Evolutionary conservation across 2,888 invertebrate genomes (phyloP), one percentile per base, ranked within the genome.

Genomic region (Drosophila fulvimacula): DNA sequence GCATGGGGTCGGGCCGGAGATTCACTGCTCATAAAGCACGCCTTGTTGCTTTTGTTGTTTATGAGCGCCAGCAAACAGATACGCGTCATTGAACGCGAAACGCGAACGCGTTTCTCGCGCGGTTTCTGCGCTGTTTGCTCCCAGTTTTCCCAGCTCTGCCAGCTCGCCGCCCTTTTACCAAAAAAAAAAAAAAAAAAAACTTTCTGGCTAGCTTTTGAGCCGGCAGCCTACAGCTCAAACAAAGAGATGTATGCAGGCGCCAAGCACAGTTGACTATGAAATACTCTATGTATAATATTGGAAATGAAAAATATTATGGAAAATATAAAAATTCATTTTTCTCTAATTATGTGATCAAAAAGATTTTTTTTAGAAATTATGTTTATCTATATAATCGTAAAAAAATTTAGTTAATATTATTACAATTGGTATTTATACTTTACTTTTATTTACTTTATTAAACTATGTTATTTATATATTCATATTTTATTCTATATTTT

Each of bases 21-120:
- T 46, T 67, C 52, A 58, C 36, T 60, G 70, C 70, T 73, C 86
- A 85, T 85, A 88, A 88, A 77, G 74, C 66, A 79, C 76, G 87
- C 82, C 81, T 80, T 82, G 84, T 88, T 87, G 82, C 76, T 72
- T 74, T 79, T 77, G 74, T 79, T 89, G 82, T 87, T 84, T 84
- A 81, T 74, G 77, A 69, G 78, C 64, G 68, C 62, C 71, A 65
- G 77, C 59, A 64, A 64, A 63, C 59, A 82, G 88, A 70, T 69
- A 82, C 77, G 84, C 86, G 64, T 76, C 84, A 88, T 85, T 85
- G 82, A 76, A 59, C 51, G 78, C 81, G 70, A 46, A 46, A 46
- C 27, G 32, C 49, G 49, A 30, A 13, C 51, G 78, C 81, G 70
- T 76, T 85, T 78, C 81, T 70, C 69, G 68, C 69, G 84, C 81